Percentiles rank a stretch among this genome's conserved stretches.
Evolutionary conservation across 2,797 vertebrate species (phyloP).

Genomic region (Sebastolobus altivelis): DNA sequence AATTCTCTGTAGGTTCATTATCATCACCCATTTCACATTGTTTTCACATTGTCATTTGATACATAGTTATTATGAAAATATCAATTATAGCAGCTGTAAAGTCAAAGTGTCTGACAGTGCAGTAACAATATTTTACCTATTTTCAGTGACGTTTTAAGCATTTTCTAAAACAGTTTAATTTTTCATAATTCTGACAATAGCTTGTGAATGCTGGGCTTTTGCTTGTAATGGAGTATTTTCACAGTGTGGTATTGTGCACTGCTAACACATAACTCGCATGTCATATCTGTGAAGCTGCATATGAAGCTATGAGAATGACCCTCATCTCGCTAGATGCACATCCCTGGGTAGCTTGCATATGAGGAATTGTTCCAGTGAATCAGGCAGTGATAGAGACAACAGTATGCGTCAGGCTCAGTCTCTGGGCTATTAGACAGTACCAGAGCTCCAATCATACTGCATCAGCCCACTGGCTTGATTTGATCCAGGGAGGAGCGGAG

Average conservation of each 20-base stretch:
- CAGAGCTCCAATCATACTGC: constrained; percentile 65
- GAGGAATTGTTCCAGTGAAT: constrained; percentile 54
- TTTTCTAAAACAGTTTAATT: neutral
- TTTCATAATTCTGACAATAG: neutral
- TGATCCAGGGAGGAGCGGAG: constrained; percentile 56
- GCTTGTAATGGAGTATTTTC: neutral
- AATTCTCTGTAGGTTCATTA: neutral
- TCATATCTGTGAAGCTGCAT: constrained; percentile 24
- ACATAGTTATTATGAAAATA: neutral
- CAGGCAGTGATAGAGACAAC: constrained; percentile 66
- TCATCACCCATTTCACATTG: no score
- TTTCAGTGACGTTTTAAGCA: neutral
- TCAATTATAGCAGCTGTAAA: neutral
- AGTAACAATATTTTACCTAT: neutral
- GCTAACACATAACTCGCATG: neutral
- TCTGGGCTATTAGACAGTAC: constrained; percentile 68
- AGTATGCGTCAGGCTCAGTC: constrained; percentile 58
- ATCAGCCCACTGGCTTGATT: constrained; percentile 73
- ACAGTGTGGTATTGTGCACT: neutral
- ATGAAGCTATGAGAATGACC: neutral
- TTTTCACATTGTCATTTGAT: neutral
- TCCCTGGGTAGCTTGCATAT: constrained; percentile 42
- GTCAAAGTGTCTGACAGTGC: neutral
- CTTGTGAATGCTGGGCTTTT: neutral
- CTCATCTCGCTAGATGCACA: constrained; percentile 4